These are phyloP conservation scores for Sebastes ruberrimus DNA, from an alignment of 2,797 vertebrate species.

Conservation along the genomic window DNA sequence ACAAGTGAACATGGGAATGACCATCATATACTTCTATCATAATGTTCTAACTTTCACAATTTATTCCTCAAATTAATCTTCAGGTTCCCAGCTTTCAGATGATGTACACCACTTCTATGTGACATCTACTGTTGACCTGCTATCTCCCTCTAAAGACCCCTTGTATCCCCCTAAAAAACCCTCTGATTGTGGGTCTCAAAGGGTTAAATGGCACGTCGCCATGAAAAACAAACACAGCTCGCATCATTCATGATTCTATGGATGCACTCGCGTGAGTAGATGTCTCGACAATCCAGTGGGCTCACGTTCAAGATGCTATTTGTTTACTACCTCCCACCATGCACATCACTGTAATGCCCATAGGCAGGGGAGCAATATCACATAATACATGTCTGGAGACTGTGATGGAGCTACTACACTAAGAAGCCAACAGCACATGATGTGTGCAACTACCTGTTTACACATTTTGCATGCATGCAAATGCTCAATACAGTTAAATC, in stretches of 20 bases:
- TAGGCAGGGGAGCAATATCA: conserved; percentile 63
- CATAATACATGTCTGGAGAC: conserved; percentile 59
- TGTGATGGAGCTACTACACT: conserved; percentile 17
- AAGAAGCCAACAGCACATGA: conserved; percentile 15
- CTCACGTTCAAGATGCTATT: conserved; percentile 43
- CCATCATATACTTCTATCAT: too few relatives aligned
- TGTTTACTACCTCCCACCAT: conserved; percentile 53
- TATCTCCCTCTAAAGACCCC: too few relatives aligned
- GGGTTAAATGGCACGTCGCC: conserved; percentile 34
- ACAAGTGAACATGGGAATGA: too few relatives aligned
- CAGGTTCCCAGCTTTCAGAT: too few relatives aligned
- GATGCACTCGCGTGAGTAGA: conserved; percentile 9
- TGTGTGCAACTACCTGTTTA: conserved; percentile 16
- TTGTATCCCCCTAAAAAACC: too few relatives aligned
- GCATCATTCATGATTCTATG: conserved; percentile 41
- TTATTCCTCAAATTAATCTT: too few relatives aligned
- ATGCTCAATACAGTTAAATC: conserved; percentile 18
- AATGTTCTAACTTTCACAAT: too few relatives aligned
- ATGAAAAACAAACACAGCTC: conserved; percentile 34
- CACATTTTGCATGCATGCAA: conserved; percentile 13
- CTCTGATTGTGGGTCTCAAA: too few relatives aligned
- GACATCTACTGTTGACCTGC: too few relatives aligned
- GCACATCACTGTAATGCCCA: conserved; percentile 57
- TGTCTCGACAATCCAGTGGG: conserved; percentile 41
- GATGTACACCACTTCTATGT: too few relatives aligned